Base-by-base conservation (phyloP, 2,888 invertebrate species). In the Plagodis pulveraria region DNA sequence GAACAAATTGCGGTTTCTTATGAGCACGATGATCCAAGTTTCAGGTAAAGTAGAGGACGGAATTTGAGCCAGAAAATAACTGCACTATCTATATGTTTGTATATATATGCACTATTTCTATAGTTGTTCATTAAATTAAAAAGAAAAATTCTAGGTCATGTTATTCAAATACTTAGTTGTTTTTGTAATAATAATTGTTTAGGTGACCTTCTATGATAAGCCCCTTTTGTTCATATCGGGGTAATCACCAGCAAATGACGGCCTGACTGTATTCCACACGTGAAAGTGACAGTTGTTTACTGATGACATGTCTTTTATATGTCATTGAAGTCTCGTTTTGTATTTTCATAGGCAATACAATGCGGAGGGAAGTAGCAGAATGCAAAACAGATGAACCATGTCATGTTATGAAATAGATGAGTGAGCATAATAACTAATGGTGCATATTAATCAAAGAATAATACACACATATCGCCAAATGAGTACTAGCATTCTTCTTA, bases 171-270 rank as follows among this genome's bases (percentile, higher is more conserved):
- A n/a, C n/a, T n/a, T n/a, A n/a, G n/a, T 12, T 38, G 7, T 34
- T 42, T 44, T 32, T 9, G 9, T 5, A 10, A 6, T 8, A 5
- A 10, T 8, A 40, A 4, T 42, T 35, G 10, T 49, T 43, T 49
- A 48, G 53, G 34, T 34, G 34, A 47, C 47, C 35, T 38, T 22
- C 32, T 40, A 35, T 22, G 34, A 9, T n/a, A n/a, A n/a, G n/a
- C n/a, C n/a, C n/a, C n/a, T n/a, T n/a, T n/a, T n/a, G 58, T 49
- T 7, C 41, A 53, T 53, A 53, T 35, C 46, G 50, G 42, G 41
- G 45, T 58, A 58, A 54, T 50, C 50, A 50, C 41, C 12, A 36
- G 50, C 46, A 54, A 58, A 54, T 54, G 50, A 57, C 33, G 6
- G 11, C 12, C 40, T 10, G 40, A 9, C 40, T 10, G 7, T 9